Base-by-base conservation (phyloP, 2,797 vertebrate species). In the Xyrichtys novacula region DNA sequence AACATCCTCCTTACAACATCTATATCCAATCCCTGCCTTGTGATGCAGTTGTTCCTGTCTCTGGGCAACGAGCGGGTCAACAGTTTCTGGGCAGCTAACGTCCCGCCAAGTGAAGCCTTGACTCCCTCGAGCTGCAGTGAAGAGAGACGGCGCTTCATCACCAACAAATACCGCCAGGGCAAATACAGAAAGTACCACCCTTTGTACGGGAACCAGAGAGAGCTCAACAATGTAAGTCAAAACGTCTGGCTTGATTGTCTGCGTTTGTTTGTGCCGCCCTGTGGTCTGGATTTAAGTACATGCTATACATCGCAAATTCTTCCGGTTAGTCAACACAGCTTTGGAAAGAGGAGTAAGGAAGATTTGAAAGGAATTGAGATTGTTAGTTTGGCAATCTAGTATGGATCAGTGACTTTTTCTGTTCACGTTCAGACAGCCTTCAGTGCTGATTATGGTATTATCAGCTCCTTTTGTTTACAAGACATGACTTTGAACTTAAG, bases 131-230 rank as follows among this genome's bases (percentile, higher is more conserved):
- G 97, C 67, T 62, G 93, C 87, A 95, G 92, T 1, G 82, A 85
- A 10, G 94, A 97, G 1, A 85, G 97, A 26, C 85, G 94, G 0
- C 81, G 69, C 29, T 97, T 96, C 87, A 94, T 98, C 66, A 62
- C 65, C 0, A 95, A 96, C 88, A 99, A 99, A 48, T 99, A 98
- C 87, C 91, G 95, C 0, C 95, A 98, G 77, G 97, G 97, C 58
- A 99, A 98, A 79, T 98, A 99, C 89, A 96, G 97, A 16, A 92
- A 93, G 34, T 99, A 97, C 85, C 97, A 98, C 85, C 94, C 92
- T 0, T 95, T 98, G 31, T 98, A 96, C 0, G 97, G 96, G 25
- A 96, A 98, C 91, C 97, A 96, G 91, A 90, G 58, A 23, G 97
- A 98, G 65, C 96, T 99, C 6, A 81, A 98, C 86, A 96, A 96